These are phyloP conservation scores for Helicoverpa zea DNA, from an alignment of 1,140 invertebrate genomes.

Conservation along the genomic window DNA sequence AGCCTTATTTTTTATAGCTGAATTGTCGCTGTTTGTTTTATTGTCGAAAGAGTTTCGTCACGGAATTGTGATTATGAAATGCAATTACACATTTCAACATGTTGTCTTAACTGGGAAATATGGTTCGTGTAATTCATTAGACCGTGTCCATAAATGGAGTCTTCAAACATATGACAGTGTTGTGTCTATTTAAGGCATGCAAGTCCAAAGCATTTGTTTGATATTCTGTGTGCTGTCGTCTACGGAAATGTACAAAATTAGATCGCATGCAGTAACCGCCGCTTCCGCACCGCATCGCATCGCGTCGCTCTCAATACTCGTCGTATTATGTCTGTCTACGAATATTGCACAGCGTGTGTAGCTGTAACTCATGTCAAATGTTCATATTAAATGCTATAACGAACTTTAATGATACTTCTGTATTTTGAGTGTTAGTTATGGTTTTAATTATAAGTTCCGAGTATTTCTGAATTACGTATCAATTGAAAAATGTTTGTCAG, in stretches of 20 bases:
- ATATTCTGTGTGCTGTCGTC: conserved; percentile 8
- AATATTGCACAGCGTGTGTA: background rate
- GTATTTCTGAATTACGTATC: too few species aligned
- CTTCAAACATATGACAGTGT: background rate
- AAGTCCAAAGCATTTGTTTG: background rate
- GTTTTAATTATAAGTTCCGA: too few species aligned
- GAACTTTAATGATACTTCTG: too few species aligned
- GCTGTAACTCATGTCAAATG: background rate
- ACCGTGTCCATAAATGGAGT: background rate
- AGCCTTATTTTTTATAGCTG: conserved; percentile 32
- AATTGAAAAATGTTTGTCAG: too few species aligned
- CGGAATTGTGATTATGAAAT: conserved; percentile 21
- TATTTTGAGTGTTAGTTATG: too few species aligned
- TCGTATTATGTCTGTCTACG: conserved; percentile 3
- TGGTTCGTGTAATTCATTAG: conserved; percentile 3
- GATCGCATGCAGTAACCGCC: conserved; percentile 14
- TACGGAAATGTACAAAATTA: conserved; percentile 31
- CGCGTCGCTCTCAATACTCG: background rate
- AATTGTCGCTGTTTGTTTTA: conserved; percentile 30
- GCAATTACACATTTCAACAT: background rate
- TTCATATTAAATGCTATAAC: too few species aligned
- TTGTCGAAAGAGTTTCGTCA: conserved; percentile 15
- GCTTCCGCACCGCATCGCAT: conserved; percentile 25
- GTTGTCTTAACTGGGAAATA: background rate
- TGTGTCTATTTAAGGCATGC: background rate